A percentile compares a stretch with the other conserved stretches of the same genome.
Evolutionary conservation across 2,113 vertebrate species (phyloP).

Genomic region (Colinus virginianus): DNA sequence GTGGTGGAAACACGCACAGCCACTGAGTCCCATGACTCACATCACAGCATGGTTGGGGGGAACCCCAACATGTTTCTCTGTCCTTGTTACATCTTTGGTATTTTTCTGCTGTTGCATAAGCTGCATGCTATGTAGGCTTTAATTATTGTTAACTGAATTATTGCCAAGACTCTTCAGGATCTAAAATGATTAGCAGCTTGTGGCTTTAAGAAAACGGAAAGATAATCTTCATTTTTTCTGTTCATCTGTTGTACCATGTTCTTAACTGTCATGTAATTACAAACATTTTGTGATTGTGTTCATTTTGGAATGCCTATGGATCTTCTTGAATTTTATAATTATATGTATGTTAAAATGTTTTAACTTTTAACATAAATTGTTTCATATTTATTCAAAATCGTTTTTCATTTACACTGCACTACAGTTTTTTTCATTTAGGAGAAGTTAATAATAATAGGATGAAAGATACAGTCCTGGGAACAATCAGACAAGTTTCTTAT

Average conservation of each 20-base stretch:
- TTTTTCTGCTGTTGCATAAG: slow-evolving; percentile 54
- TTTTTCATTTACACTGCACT: background rate
- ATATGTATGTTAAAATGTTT: slow-evolving; percentile 5
- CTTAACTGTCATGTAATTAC: background rate
- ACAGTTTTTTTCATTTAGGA: background rate
- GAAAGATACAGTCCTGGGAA: background rate
- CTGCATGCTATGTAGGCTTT: slow-evolving; percentile 72
- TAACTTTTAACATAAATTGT: background rate
- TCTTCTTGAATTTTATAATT: background rate
- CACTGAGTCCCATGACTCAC: slow-evolving; percentile 47
- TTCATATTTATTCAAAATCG: background rate
- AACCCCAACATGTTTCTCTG: slow-evolving; percentile 40
- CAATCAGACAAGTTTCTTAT: background rate
- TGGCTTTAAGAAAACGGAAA: background rate
- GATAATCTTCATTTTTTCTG: background rate
- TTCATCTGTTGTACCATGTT: slow-evolving; percentile 17
- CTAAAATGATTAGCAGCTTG: background rate
- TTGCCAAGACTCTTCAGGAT: background rate
- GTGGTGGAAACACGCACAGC: slow-evolving; percentile 53
- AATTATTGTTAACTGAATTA: slow-evolving; percentile 34
- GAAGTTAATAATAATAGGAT: background rate
- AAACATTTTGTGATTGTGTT: background rate
- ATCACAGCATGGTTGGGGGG: slow-evolving; percentile 72
- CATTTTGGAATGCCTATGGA: slow-evolving; percentile 8
- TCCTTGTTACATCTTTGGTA: slow-evolving; percentile 42